Conservation (phyloP, 2,113 vertebrate species). For the Xenotilapia flavipinnis region DNA sequence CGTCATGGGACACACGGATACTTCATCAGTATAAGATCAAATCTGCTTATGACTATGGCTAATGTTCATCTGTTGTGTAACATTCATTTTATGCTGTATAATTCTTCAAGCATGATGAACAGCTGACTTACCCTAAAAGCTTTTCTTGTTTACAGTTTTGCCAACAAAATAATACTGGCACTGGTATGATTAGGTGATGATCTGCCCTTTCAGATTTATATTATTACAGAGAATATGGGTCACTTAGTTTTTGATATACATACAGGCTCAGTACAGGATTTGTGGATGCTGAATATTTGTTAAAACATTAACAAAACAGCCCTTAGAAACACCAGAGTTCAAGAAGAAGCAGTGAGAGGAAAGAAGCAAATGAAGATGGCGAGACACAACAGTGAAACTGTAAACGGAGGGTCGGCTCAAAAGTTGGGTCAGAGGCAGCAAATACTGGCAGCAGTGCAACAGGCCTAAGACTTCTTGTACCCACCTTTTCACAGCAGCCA, state of each 20-base stretch:
- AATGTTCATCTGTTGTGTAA: not conserved
- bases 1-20: not conserved
- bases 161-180: not conserved
- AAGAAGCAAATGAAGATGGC: not conserved
- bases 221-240: not conserved
- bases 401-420: not conserved
- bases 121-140: not conserved
- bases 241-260: not conserved
- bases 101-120: not conserved
- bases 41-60: not conserved
- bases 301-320: not conserved
- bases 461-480: not conserved
- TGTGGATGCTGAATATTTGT: not conserved
- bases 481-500: not conserved
- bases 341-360: not conserved
- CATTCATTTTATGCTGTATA: not conserved
- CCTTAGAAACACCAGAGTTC: not conserved
- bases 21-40: not conserved
- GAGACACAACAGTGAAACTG: not conserved
- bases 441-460: not conserved
- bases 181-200: not conserved
- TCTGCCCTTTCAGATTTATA: not conserved
- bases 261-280: not conserved
- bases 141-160: not conserved
- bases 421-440: constrained; percentile 3